Evolutionary conservation across 2,888 invertebrate species (phyloP).

Genomic region (Eumerus sabulonum): DNA sequence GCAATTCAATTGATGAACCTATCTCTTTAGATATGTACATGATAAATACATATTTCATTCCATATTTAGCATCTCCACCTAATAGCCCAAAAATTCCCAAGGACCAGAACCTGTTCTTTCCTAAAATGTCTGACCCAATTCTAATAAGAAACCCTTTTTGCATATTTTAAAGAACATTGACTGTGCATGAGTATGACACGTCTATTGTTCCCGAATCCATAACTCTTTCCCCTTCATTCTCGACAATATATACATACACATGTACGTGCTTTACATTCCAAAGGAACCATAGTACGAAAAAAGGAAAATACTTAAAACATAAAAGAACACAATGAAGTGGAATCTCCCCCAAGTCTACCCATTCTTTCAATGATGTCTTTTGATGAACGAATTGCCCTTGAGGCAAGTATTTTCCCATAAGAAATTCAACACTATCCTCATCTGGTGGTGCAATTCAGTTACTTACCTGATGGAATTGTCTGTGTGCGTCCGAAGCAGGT

Average conservation of each 20-base stretch:
- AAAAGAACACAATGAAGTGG: constrained; percentile 6
- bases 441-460: background rate
- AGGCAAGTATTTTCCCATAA: constrained; percentile 61
- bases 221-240: constrained; percentile 9
- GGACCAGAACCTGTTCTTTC: too few relatives aligned
- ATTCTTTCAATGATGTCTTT: constrained; percentile 29
- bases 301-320: too few relatives aligned
- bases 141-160: background rate
- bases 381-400: background rate
- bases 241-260: background rate
- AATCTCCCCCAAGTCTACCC: constrained; percentile 26
- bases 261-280: constrained; percentile 57
- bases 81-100: too few relatives aligned
- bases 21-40: too few relatives aligned
- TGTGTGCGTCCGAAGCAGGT: constrained; percentile 61
- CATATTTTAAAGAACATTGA: constrained; percentile 1
- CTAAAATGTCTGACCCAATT: constrained; percentile 12
- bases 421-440: constrained; percentile 53
- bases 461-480: constrained; percentile 64
- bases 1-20: too few relatives aligned
- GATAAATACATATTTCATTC: too few relatives aligned
- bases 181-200: too few relatives aligned
- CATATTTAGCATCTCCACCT: too few relatives aligned
- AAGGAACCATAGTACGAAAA: too few relatives aligned
- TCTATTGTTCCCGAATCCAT: constrained; percentile 3